Evolutionary conservation across 2,113 vertebrate genomes (phyloP).

Genomic region (Shinisaurus crocodilurus): DNA sequence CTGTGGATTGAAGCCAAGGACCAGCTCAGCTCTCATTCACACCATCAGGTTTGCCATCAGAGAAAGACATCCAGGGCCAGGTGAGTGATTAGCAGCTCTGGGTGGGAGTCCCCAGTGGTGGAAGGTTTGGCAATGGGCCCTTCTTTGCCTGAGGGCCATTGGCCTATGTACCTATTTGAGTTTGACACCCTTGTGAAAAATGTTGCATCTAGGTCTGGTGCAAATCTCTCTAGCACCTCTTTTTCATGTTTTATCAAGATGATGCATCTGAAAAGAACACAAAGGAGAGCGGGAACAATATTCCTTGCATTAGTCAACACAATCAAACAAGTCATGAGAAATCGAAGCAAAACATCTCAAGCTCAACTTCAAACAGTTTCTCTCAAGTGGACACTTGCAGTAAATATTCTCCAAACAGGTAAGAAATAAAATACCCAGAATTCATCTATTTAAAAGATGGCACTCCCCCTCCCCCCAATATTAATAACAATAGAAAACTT

Average conservation of each 20-base stretch:
- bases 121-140: neutral
- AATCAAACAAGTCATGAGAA: neutral
- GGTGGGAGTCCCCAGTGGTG: neutral
- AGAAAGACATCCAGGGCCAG: neutral
- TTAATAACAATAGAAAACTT: neutral
- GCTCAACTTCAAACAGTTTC: neutral
- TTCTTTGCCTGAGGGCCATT: neutral
- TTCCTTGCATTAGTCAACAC: neutral
- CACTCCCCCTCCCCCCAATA: too few relatives aligned
- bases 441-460: neutral
- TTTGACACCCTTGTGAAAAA: neutral
- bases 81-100: neutral
- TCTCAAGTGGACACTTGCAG: neutral
- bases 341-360: neutral
- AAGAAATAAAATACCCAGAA: neutral
- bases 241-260: slow-evolving; percentile 22
- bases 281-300: slow-evolving; percentile 8
- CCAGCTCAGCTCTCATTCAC: neutral
- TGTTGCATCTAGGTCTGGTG: neutral
- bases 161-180: too few relatives aligned
- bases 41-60: neutral
- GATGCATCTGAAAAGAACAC: slow-evolving; percentile 3
- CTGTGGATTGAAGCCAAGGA: neutral
- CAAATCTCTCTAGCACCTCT: neutral
- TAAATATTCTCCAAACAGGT: slow-evolving; percentile 9